phyloP scores from a whole-genome alignment of 1,140 invertebrate species.

The Parasteatoda tepidariorum region DNA sequence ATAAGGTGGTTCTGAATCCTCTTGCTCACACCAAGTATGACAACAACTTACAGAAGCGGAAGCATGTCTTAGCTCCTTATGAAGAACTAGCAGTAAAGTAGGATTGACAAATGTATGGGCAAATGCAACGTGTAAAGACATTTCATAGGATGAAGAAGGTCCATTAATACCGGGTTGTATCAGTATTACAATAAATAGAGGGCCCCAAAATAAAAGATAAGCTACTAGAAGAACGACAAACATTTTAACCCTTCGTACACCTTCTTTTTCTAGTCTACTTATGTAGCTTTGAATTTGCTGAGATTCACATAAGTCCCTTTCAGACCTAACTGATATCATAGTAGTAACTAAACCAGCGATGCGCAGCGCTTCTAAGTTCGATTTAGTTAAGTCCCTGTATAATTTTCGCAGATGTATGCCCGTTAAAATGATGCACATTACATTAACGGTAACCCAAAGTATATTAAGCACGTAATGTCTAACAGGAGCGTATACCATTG shows the following conservation, averaged over 20 bases:
- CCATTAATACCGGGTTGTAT: slow-evolving; percentile 65
- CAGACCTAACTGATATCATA: slow-evolving; percentile 74
- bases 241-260: slow-evolving; percentile 78
- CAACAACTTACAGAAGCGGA: slow-evolving; percentile 14
- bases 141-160: slow-evolving; percentile 72
- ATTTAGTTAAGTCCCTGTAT: slow-evolving; percentile 83
- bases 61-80: slow-evolving; percentile 66
- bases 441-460: slow-evolving; percentile 88
- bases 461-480: slow-evolving; percentile 90
- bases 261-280: slow-evolving; percentile 79
- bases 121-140: slow-evolving; percentile 87
- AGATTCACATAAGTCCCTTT: slow-evolving; percentile 63
- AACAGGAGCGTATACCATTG: slow-evolving; percentile 79
- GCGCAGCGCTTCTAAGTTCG: slow-evolving; percentile 77
- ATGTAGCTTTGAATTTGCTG: slow-evolving; percentile 80
- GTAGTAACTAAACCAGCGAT: slow-evolving; percentile 80
- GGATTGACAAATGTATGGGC: slow-evolving; percentile 88
- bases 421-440: slow-evolving; percentile 84
- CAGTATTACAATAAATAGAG: slow-evolving; percentile 84
- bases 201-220: slow-evolving; percentile 89
- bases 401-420: slow-evolving; percentile 86
- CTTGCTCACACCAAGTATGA: not conserved
- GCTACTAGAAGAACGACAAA: slow-evolving; percentile 85
- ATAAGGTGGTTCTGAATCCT: not conserved
- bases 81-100: slow-evolving; percentile 81